Percentiles rank a stretch among this genome's conserved stretches.
Conservation (phyloP, 2,797 vertebrate genomes). For the Notolabrus celidotus region DNA sequence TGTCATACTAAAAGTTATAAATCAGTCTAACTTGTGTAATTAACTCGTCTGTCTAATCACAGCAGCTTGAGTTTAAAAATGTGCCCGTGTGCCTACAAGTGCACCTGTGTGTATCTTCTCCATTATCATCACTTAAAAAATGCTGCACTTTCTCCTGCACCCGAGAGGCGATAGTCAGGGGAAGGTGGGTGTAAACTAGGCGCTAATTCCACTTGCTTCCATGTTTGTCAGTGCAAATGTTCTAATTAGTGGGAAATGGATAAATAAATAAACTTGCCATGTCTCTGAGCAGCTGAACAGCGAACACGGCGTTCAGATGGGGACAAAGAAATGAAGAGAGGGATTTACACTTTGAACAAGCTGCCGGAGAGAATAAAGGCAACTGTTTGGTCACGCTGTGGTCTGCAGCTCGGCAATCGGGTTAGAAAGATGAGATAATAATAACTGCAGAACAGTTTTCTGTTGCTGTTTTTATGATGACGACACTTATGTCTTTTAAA, state of each 20-base stretch:
- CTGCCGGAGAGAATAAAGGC: slow-evolving; percentile 52
- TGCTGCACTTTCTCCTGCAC: slow-evolving; percentile 4
- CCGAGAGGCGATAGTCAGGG: slow-evolving; percentile 59
- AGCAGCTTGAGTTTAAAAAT: slow-evolving; percentile 33
- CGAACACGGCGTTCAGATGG: slow-evolving; percentile 44
- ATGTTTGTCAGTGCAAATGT: slow-evolving; percentile 76
- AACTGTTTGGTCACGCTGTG: slow-evolving; percentile 21
- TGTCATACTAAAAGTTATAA: not conserved
- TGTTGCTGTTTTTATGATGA: slow-evolving; percentile 9
- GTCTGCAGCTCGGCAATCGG: slow-evolving; percentile 22
- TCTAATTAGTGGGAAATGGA: slow-evolving; percentile 80
- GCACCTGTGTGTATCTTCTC: slow-evolving; percentile 57
- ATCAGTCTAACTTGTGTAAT: slow-evolving; percentile 30
- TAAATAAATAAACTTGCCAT: slow-evolving; percentile 78
- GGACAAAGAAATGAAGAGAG: slow-evolving; percentile 63
- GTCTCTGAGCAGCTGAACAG: slow-evolving; percentile 74
- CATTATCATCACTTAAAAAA: slow-evolving; percentile 20
- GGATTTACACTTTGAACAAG: slow-evolving; percentile 64
- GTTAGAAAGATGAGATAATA: slow-evolving; percentile 28
- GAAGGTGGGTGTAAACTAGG: slow-evolving; percentile 78
- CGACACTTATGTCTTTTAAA: not conserved
- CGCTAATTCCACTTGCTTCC: slow-evolving; percentile 78
- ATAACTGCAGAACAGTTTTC: slow-evolving; percentile 10
- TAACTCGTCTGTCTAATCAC: slow-evolving; percentile 25
- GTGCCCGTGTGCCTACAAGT: slow-evolving; percentile 37